Evolutionary conservation across 2,888 invertebrate genomes (phyloP).

Genomic region (Phanerotoma sp.): DNA sequence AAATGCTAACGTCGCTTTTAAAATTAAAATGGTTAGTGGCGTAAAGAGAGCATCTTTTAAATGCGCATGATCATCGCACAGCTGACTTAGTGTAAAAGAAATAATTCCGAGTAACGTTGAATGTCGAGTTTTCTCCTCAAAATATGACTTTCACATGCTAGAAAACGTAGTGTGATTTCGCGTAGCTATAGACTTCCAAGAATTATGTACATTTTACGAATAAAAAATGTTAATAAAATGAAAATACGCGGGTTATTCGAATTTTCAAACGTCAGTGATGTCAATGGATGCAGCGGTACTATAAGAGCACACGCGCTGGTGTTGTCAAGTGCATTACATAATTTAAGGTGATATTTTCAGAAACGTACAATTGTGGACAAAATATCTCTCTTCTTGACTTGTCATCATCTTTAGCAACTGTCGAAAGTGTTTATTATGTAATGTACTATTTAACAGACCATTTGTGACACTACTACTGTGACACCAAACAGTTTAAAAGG

Average conservation of each 20-base stretch:
- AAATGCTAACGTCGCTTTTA: neutral
- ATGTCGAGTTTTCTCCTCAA: conserved; percentile 12
- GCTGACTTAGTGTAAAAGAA: conserved; percentile 8
- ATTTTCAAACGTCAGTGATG: neutral
- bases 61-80: neutral
- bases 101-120: conserved; percentile 1
- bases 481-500: no score
- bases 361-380: no score
- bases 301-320: no score
- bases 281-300: no score
- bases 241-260: conserved; percentile 9
- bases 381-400: no score
- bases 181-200: neutral
- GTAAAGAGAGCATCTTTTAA: neutral
- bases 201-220: neutral
- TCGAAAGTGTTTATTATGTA: no score
- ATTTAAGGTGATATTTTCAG: no score
- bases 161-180: conserved; percentile 2
- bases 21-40: neutral
- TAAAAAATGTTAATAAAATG: conserved; percentile 5
- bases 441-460: no score
- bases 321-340: no score
- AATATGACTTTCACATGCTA: conserved; percentile 16
- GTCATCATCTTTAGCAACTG: no score
- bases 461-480: no score